phyloP scores from a whole-genome alignment of 1,140 invertebrate genomes.

The Anoplolepis gracilipes region DNA sequence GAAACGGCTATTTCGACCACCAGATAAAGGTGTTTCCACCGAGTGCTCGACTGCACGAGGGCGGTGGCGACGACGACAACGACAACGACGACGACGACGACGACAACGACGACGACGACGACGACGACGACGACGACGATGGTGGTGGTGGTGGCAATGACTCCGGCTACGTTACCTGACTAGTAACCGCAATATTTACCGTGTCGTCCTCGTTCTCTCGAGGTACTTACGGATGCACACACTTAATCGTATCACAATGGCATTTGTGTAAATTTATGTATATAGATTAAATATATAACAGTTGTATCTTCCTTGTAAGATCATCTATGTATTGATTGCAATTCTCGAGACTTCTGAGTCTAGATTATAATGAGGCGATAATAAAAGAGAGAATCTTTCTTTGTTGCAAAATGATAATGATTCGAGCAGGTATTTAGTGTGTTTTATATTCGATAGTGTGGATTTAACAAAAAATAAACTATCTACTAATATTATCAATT shows the following conservation, averaged over 20 bases:
- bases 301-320: not conserved
- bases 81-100: constrained; percentile 7
- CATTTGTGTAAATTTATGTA: not conserved
- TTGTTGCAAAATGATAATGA: not conserved
- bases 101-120: not conserved
- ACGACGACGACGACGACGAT: not conserved
- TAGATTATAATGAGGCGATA: not conserved
- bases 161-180: not conserved
- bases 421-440: not conserved
- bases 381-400: not conserved
- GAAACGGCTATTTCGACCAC: constrained; percentile 72
- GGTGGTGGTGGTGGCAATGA: not conserved
- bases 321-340: not conserved
- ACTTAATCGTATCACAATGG: constrained; percentile 49
- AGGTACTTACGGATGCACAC: constrained; percentile 63
- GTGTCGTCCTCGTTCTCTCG: constrained; percentile 47
- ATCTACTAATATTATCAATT: not conserved
- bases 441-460: not conserved
- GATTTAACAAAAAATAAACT: not conserved
- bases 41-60: constrained; percentile 28
- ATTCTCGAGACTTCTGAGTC: not conserved
- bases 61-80: too few species aligned
- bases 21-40: constrained; percentile 79
- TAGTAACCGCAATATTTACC: constrained; percentile 60
- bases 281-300: not conserved